These are phyloP conservation scores for Dolichoris vasculosae DNA, from an alignment of 1,140 invertebrate species.

Conservation along the genomic window DNA sequence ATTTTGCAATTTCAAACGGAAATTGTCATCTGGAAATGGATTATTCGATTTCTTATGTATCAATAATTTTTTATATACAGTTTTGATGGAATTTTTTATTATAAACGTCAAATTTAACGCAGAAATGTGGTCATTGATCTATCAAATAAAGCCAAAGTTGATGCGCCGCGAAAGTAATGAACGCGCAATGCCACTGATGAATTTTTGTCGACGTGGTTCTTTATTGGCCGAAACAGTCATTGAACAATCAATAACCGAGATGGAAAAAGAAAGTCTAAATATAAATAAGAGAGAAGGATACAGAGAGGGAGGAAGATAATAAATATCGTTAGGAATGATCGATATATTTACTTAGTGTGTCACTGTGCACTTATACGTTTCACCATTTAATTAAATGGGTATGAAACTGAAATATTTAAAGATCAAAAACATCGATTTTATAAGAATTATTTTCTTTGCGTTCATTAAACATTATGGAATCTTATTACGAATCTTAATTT, in stretches of 20 bases:
- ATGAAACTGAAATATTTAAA: neutral
- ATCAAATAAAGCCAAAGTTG: conserved; percentile 23
- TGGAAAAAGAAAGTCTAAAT: neutral
- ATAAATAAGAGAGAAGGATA: conserved; percentile 9
- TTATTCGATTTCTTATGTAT: conserved; percentile 1
- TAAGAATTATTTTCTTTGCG: too few species aligned
- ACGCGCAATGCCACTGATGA: neutral
- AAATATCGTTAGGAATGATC: conserved; percentile 1
- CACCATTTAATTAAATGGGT: conserved; percentile 32
- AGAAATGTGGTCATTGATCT: neutral
- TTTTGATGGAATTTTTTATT: neutral
- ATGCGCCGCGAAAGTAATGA: neutral
- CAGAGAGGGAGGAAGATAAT: neutral
- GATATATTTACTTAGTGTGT: neutral
- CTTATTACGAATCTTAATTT: too few species aligned
- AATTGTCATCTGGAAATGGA: neutral
- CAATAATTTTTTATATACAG: neutral
- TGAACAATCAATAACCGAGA: neutral
- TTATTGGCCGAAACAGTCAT: conserved; percentile 25
- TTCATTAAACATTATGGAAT: too few species aligned
- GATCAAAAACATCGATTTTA: too few species aligned
- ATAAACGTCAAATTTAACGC: neutral
- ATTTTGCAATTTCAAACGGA: neutral
- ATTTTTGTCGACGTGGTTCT: conserved; percentile 1
- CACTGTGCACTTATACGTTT: neutral